Base-by-base conservation (phyloP, 2,888 invertebrate genomes). In the Gastrophysa polygoni region DNA sequence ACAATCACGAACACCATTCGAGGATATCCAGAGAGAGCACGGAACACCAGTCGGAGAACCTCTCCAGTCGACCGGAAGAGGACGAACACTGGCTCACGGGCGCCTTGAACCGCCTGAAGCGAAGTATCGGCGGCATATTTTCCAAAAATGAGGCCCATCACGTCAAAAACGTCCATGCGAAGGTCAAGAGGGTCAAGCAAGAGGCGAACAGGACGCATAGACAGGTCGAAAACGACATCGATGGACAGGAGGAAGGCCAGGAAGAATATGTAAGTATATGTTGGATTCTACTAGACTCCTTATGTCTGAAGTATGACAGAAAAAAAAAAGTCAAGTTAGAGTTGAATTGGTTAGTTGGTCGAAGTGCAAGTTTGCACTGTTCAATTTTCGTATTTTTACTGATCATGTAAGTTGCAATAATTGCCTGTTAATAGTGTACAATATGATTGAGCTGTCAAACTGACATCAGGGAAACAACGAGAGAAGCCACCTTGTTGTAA, bases 71-170 rank as follows among this genome's bases (percentile, higher is more conserved):
- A 56, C 68, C 71, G 17, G 66, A 55, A 57, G 73, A 75, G 50
- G 74, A 79, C 49, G 75, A 75, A 50, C 74, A 78, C 65, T 82
- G 81, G 81, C 61, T 80, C 8, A 71, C 75, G n/a, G 73, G 68
- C 54, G 75, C 78, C 63, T 73, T 84, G 44, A 80, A 81, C 58
- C 81, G 83, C 67, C 75, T 83, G 72, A 83, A 81, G 70, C 73
- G 82, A 59, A 72, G 73, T 62, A 72, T 78, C 55, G 63, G 70
- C 61, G 68, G 57, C 57, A 69, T 76, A 44, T 72, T 77, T 63
- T 68, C 69, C 46, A 71, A 70, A 48, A 24, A 43, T 17, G 58
- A 64, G 5, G 16, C 46, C 21, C 61, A 60, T 47, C 51, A 59
- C 17, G 57, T 57, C 17, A 59, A 64, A 49, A 49, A n/a, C 18